Conservation (phyloP, 2,888 invertebrate species). For the Stenoptilia bipunctidactyla region DNA sequence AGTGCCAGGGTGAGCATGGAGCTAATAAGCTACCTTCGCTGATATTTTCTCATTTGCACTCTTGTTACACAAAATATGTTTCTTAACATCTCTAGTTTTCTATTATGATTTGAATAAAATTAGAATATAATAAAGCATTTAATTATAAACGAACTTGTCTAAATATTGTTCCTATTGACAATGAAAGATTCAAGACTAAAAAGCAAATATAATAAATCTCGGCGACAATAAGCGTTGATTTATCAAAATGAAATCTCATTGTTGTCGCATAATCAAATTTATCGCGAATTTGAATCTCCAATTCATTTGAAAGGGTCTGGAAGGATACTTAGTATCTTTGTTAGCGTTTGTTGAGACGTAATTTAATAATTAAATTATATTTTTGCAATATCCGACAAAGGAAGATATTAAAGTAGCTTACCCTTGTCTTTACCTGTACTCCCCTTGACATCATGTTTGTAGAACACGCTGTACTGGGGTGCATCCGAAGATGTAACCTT, state of each 20-base stretch:
- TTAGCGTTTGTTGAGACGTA: slow-evolving; percentile 29
- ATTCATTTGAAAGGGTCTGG: slow-evolving; percentile 48
- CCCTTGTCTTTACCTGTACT: background rate
- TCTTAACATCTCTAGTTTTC: too few relatives aligned
- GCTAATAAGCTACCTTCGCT: slow-evolving; percentile 21
- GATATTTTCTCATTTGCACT: slow-evolving; percentile 21
- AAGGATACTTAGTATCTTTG: slow-evolving; percentile 25
- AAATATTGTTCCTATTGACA: background rate
- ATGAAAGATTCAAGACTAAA: background rate
- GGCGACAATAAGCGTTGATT: slow-evolving; percentile 58
- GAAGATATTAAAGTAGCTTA: background rate
- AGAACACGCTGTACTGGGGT: slow-evolving; percentile 4
- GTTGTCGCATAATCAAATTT: slow-evolving; percentile 62
- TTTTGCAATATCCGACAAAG: slow-evolving; percentile 7
- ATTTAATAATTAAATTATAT: slow-evolving; percentile 25
- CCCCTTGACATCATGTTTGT: slow-evolving; percentile 5
- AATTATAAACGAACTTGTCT: background rate
- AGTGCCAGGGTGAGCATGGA: slow-evolving; percentile 27
- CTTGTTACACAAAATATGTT: too few relatives aligned
- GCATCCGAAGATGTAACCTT: slow-evolving; percentile 22
- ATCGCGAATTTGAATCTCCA: slow-evolving; percentile 61
- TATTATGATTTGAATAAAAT: too few relatives aligned
- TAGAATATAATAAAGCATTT: too few relatives aligned
- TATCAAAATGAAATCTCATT: slow-evolving; percentile 68
- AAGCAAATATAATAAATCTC: slow-evolving; percentile 47